Conservation (phyloP, 2,888 invertebrate species). For the Acanthacorydalis orientalis region DNA sequence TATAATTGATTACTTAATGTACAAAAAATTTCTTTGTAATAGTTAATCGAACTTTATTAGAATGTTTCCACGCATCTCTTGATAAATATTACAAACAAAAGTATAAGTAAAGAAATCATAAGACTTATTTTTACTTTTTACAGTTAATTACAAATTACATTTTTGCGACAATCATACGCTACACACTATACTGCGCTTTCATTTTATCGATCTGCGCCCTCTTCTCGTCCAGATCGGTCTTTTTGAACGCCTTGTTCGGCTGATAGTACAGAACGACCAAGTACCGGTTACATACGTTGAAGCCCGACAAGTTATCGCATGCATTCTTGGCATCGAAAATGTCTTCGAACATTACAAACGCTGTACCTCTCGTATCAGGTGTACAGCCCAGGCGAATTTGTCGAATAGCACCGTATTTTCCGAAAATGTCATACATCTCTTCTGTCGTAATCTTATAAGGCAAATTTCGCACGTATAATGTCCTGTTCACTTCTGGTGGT, state of each 20-base stretch:
- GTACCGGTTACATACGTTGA: conserved; percentile 97
- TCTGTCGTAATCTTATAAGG: conserved; percentile 99
- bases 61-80: too few relatives aligned
- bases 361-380: conserved; percentile 94
- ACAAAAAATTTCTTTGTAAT: too few relatives aligned
- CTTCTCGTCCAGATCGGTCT: conserved; percentile 75
- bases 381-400: conserved; percentile 97
- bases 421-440: conserved; percentile 99
- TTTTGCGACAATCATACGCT: conserved; percentile 8
- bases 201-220: conserved; percentile 88
- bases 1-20: too few relatives aligned
- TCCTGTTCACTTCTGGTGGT: conserved; percentile 96
- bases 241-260: conserved; percentile 88
- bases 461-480: conserved; percentile 89
- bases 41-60: too few relatives aligned
- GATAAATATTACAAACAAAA: too few relatives aligned
- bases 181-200: conserved; percentile 84
- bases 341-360: conserved; percentile 98
- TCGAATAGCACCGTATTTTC: conserved; percentile 97
- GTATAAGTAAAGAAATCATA: too few relatives aligned
- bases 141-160: too few relatives aligned
- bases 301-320: conserved; percentile 96
- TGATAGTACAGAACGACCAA: conserved; percentile 98
- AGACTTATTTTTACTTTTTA: too few relatives aligned
- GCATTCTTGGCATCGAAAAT: conserved; percentile 99